Evolutionary conservation across 2,113 vertebrate species (phyloP), one percentile per base, ranked within the genome.

Genomic region (Engraulis encrasicolus): DNA sequence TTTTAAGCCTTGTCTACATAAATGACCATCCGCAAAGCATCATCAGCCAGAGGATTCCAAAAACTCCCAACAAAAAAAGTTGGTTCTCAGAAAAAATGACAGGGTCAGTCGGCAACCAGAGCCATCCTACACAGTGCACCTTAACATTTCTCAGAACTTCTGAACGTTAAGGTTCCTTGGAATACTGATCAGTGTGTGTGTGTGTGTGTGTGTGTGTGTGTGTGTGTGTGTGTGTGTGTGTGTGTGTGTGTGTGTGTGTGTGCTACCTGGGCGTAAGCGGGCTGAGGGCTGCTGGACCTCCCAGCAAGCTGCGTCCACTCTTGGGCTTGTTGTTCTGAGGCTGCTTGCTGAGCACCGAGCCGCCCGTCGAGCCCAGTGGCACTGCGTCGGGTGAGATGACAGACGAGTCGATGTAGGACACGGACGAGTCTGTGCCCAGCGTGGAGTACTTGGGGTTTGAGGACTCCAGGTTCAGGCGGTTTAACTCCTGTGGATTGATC

Each of bases 401-500:
- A 80, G 98, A 94, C 0, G 97, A 97, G 91, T 99, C 98, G 49
- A 99, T 99, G 91, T 99, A 99, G 90, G 98, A 98, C 91, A 98
- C 92, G 0, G 98, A 96, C 82, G 98, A 97, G 93, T 99, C 98
- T 14, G 95, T 96, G 83, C 96, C 97, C 93, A 98, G 82, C 34
- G 89, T 90, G 71, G 96, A 95, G 66, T 97, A 97, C 91, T 99
- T 99, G 20, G 97, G 96, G 85, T 98, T 99, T 79, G 98, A 99
- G 19, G 98, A 99, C 93, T 99, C 98, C 87, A 99, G 93, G 93
- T 99, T 99, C 91, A 99, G 93, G 91, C 98, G 96, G 89, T 99
- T 99, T 85, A 99, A 86, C 91, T 99, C 98, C 98, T 99, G 89
- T n/a, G n/a, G n/a, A n/a, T n/a, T n/a, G n/a, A n/a, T n/a, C n/a